Conservation (phyloP, 1,140 invertebrate genomes). For the Caerostris extrusa region DNA sequence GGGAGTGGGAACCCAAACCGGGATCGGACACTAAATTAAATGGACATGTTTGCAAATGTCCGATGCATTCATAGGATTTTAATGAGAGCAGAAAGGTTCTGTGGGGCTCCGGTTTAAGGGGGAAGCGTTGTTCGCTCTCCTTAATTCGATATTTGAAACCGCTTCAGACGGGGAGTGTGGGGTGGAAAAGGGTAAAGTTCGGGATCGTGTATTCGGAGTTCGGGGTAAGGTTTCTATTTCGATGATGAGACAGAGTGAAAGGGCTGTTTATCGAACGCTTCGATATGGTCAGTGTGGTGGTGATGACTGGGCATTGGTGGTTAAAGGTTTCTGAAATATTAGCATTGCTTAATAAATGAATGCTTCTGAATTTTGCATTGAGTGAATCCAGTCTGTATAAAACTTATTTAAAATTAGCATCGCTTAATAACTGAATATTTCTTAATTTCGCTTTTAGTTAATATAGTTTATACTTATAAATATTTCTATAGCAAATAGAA, state of each 20-base stretch:
- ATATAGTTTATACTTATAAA: too few relatives aligned
- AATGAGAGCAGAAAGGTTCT: slow-evolving; percentile 54
- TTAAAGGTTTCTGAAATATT: too few relatives aligned
- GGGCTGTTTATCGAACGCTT: not conserved
- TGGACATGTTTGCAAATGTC: slow-evolving; percentile 70
- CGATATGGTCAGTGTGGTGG: too few relatives aligned
- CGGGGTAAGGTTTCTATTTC: not conserved
- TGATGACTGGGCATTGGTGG: too few relatives aligned
- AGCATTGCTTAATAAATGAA: too few relatives aligned
- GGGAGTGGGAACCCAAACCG: slow-evolving; percentile 18
- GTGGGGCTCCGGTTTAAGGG: slow-evolving; percentile 11
- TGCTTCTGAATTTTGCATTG: too few relatives aligned
- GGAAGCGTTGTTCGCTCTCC: not conserved
- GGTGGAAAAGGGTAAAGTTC: not conserved
- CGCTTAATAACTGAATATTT: too few relatives aligned
- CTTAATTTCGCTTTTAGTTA: too few relatives aligned
- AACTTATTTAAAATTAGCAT: too few relatives aligned
- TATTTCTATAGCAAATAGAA: too few relatives aligned
- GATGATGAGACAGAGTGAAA: not conserved
- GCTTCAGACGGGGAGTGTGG: not conserved
- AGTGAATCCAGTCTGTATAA: too few relatives aligned
- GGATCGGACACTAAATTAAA: slow-evolving; percentile 58
- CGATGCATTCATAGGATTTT: slow-evolving; percentile 65
- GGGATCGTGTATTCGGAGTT: not conserved
- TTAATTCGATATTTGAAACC: slow-evolving; percentile 58